Conservation (phyloP, 2,888 invertebrate genomes). For the Cheilosia variabilis region DNA sequence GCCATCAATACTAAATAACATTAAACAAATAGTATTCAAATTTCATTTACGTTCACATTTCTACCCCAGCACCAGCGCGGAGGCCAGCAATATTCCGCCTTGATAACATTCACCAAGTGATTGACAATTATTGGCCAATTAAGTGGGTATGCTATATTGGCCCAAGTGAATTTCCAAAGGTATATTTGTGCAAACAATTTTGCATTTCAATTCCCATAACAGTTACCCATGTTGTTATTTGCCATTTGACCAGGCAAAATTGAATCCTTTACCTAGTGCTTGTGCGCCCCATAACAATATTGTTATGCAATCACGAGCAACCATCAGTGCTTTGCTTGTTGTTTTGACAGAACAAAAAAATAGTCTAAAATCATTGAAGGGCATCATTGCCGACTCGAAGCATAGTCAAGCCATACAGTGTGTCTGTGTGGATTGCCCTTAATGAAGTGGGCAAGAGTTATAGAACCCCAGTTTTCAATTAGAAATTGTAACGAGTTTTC, state of each 20-base stretch:
- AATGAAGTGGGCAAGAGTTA: slow-evolving; percentile 29
- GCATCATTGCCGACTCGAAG: slow-evolving; percentile 13
- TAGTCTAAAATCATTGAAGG: slow-evolving; percentile 2
- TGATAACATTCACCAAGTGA: slow-evolving; percentile 2
- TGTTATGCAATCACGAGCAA: slow-evolving; percentile 44
- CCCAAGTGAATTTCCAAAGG: slow-evolving; percentile 31
- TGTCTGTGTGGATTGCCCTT: slow-evolving; percentile 9
- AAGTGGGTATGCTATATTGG: slow-evolving; percentile 25
- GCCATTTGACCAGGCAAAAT: slow-evolving; percentile 62
- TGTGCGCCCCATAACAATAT: slow-evolving; percentile 8
- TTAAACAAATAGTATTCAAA: too few species aligned
- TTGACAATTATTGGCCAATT: slow-evolving; percentile 61
- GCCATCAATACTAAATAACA: too few species aligned
- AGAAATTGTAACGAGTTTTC: slow-evolving; percentile 19
- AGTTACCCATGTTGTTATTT: slow-evolving; percentile 59
- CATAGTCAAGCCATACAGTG: not conserved
- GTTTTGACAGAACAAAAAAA: slow-evolving; percentile 18
- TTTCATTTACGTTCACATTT: too few species aligned
- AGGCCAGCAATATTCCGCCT: too few species aligned
- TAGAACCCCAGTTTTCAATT: slow-evolving; percentile 52
- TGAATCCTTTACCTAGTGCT: slow-evolving; percentile 45
- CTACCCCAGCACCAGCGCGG: too few species aligned
- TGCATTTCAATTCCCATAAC: slow-evolving; percentile 64
- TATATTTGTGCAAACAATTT: slow-evolving; percentile 59
- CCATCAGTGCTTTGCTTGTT: slow-evolving; percentile 1